Conservation (phyloP, 2,797 vertebrate species). For the Cynopterus sphinx region DNA sequence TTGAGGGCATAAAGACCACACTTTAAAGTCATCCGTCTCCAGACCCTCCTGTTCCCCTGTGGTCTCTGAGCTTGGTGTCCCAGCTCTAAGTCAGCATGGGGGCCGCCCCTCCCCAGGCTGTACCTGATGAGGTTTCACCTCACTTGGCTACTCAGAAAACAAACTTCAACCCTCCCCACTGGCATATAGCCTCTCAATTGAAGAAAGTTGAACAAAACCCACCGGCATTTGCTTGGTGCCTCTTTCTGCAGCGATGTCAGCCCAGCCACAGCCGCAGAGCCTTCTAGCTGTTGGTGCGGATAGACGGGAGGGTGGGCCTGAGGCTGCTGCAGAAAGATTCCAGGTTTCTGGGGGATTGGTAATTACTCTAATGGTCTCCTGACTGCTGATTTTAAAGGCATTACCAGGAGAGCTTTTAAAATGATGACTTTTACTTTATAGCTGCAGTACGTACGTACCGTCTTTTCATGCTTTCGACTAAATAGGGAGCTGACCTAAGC, state of each 20-base stretch:
- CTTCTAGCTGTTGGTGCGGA: no score
- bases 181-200: background rate
- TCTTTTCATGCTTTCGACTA: background rate
- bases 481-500: background rate
- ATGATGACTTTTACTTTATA: background rate
- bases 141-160: background rate
- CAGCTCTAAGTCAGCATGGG: background rate
- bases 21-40: background rate
- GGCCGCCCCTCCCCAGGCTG: rapidly evolving
- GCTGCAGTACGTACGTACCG: background rate
- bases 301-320: background rate
- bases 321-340: background rate
- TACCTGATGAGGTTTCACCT: background rate
- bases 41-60: background rate
- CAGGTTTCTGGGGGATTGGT: background rate
- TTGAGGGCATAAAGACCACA: no score
- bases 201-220: background rate
- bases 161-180: background rate
- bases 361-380: conserved; percentile 53
- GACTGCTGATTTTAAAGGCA: conserved; percentile 52
- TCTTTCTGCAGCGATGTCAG: rapidly evolving
- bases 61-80: background rate
- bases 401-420: conserved; percentile 55
- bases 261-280: background rate
- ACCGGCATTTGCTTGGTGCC: rapidly evolving